Evolutionary conservation across 1,140 invertebrate genomes (phyloP).

Genomic region (Phortica variegata): DNA sequence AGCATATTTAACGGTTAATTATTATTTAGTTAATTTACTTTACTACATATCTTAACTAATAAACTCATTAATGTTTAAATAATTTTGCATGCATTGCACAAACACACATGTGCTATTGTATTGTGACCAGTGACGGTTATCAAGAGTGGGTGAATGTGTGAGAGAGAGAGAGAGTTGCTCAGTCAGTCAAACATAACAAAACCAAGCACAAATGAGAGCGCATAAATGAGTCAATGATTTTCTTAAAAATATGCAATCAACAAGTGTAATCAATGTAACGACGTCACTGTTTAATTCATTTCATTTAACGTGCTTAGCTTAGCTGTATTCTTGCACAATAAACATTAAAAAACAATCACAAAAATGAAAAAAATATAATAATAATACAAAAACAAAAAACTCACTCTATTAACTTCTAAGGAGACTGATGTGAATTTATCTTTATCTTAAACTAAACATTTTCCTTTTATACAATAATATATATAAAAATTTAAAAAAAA

Average conservation of each 20-base stretch:
- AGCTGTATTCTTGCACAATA: no score
- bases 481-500: constrained; percentile 9
- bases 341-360: constrained; percentile 3
- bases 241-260: constrained; percentile 4
- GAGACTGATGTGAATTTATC: constrained; percentile 40
- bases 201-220: no score
- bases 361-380: constrained; percentile 16
- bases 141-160: no score
- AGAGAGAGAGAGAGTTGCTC: no score
- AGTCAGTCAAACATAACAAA: no score
- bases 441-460: no score
- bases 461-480: constrained; percentile 23
- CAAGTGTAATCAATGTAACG: no score
- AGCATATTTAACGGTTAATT: constrained; percentile 51
- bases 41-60: constrained; percentile 22
- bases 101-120: no score
- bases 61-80: constrained; percentile 22
- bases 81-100: background rate
- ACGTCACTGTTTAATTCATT: no score
- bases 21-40: constrained; percentile 19
- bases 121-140: no score
- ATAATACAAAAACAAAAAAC: no score
- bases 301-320: no score
- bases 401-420: constrained; percentile 39
- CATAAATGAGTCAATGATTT: constrained; percentile 17